Evolutionary conservation across 2,888 invertebrate species (phyloP), one percentile per base, ranked within the genome.

Genomic region (Xestia ashworthii): DNA sequence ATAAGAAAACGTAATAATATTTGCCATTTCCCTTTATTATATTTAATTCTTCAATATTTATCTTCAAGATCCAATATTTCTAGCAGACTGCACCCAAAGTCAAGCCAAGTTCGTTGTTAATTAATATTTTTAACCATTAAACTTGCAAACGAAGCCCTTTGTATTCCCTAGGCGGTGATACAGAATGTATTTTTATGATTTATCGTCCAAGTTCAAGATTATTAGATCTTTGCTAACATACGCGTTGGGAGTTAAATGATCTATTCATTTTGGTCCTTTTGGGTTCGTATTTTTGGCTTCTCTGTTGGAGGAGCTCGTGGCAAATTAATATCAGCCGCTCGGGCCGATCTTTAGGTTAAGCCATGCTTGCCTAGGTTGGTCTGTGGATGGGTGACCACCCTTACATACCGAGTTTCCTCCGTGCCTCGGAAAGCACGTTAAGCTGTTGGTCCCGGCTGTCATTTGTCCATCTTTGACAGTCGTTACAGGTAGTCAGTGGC

Each of bases 171-270:
- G 82, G 22, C 48, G 58, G 53, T 50, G 58, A 80, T 80, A 70
- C 41, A 76, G 68, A 73, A 70, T 81, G 67, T 83, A 78, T 86
- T 83, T 86, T 82, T 85, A 74, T 84, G 82, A 86, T 86, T 79
- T 79, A 85, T 85, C 41, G 68, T 38, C 12, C 50, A 69, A 81
- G 76, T 86, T 85, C 53, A 60, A 70, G 41, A 70, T 50, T 64
- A 71, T 74, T 41, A 78, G 64, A 72, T 71, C 38, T 72, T 58
- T 50, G 67, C 64, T 70, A 72, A 76, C 65, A 74, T 72, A 77
- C 58, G 53, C 53, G 67, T 80, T 22, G 80, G 77, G 75, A 77
- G 58, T 82, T 44, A 48, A 65, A 72, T 77, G 81, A 84, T 81
- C 38, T 72, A 81, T 71, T 55, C 44, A 68, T 74, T 74, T 68